Evolutionary conservation across 2,113 vertebrate species (phyloP).

Genomic region (Clarias gariepinus): DNA sequence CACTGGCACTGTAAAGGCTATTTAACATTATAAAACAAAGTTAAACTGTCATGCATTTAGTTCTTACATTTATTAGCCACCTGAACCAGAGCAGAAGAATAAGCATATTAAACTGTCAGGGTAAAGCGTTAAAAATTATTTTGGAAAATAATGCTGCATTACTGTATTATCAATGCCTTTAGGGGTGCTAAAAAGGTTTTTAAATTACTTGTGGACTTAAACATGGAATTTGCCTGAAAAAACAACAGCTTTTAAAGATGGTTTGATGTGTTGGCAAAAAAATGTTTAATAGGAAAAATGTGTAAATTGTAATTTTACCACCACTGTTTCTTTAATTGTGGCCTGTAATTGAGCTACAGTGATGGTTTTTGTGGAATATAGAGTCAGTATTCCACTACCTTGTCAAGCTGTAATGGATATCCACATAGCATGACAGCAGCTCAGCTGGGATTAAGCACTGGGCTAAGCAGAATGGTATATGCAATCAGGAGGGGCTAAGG

Average conservation of each 20-base stretch:
- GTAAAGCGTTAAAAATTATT: too few relatives aligned
- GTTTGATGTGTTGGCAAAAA: background rate
- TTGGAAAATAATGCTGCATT: too few relatives aligned
- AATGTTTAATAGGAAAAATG: background rate
- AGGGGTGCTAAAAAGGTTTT: too few relatives aligned
- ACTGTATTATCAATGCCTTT: too few relatives aligned
- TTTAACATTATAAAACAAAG: too few relatives aligned
- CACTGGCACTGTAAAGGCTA: too few relatives aligned
- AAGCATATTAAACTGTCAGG: too few relatives aligned
- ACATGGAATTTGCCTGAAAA: background rate
- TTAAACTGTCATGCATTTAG: too few relatives aligned
- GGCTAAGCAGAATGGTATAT: background rate
- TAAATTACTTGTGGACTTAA: background rate
- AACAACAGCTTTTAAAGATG: background rate
- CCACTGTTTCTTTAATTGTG: background rate
- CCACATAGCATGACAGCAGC: background rate
- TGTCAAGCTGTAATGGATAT: conserved; percentile 16
- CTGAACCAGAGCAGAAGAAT: too few relatives aligned
- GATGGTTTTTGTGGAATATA: background rate
- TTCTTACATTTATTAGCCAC: too few relatives aligned
- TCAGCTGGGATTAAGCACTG: background rate
- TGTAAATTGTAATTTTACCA: background rate
- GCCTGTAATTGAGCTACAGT: background rate
- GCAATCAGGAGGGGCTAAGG: conserved; percentile 1
- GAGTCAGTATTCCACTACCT: background rate